Conservation (phyloP, 2,888 invertebrate genomes). For the Phasia obesa region DNA sequence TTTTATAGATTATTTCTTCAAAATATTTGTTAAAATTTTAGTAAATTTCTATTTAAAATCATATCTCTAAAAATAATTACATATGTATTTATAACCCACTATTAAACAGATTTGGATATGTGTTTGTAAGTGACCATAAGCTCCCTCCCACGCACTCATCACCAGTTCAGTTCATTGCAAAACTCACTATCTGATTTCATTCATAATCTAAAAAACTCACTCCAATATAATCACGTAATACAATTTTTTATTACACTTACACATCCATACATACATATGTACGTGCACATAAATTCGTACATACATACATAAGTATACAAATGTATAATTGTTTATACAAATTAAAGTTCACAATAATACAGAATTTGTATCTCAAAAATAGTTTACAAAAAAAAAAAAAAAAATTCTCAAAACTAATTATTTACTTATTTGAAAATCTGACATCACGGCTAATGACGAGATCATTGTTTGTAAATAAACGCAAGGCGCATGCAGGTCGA, state of each 20-base stretch:
- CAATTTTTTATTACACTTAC: not conserved
- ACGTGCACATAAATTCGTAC: too few relatives aligned
- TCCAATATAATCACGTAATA: conserved; percentile 47
- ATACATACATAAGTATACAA: too few relatives aligned
- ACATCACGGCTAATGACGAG: conserved; percentile 50
- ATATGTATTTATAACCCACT: too few relatives aligned
- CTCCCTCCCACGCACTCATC: conserved; percentile 1
- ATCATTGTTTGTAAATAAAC: conserved; percentile 18
- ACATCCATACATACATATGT: not conserved
- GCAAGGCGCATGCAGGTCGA: not conserved
- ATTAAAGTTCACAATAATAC: too few relatives aligned
- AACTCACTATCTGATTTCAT: conserved; percentile 48
- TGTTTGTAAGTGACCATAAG: too few relatives aligned
- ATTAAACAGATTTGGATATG: too few relatives aligned
- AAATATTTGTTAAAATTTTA: too few relatives aligned
- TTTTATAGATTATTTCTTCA: too few relatives aligned
- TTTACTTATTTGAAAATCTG: conserved; percentile 41
- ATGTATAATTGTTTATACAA: too few relatives aligned
- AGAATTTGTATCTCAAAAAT: conserved; percentile 13
- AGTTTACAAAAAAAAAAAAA: not conserved
- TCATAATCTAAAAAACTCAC: conserved; percentile 41
- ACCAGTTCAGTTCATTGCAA: conserved; percentile 25
- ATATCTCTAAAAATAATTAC: too few relatives aligned
- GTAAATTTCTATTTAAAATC: too few relatives aligned
- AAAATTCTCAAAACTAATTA: conserved; percentile 5